Percentiles rank a stretch among this genome's conserved stretches.
Conservation (phyloP, 1,140 invertebrate species). For the Apocrypta bakeri region DNA sequence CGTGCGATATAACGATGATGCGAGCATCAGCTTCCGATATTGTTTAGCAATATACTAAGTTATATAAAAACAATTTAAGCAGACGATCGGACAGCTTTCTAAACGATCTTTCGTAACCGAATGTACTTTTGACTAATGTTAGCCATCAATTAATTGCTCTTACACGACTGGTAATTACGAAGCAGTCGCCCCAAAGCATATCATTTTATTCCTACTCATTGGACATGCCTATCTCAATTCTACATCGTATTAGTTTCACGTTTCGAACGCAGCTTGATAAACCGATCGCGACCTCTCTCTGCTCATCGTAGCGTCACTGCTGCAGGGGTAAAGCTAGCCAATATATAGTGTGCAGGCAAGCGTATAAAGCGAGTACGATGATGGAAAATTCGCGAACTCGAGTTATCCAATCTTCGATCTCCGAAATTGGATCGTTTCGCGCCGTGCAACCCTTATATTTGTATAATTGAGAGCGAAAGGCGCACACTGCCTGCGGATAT, state of each 20-base stretch:
- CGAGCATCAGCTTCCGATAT: no score
- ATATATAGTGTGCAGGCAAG: background rate
- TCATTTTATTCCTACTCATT: background rate
- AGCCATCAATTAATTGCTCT: background rate
- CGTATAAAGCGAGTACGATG: background rate
- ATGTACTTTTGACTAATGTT: background rate
- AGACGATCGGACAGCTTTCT: background rate
- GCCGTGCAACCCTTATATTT: conserved; percentile 36
- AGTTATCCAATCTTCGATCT: conserved; percentile 12
- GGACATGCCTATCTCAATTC: background rate
- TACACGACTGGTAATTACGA: background rate
- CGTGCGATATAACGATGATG: no score
- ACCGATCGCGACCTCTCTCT: background rate
- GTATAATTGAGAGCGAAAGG: conserved; percentile 13
- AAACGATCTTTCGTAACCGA: background rate
- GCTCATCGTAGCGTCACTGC: background rate
- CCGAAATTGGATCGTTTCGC: conserved; percentile 13
- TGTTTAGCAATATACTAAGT: no score
- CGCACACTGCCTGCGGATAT: conserved; percentile 7
- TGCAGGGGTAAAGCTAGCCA: background rate
- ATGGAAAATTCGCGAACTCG: background rate
- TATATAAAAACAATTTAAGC: no score
- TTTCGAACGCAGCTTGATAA: background rate
- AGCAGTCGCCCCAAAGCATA: background rate
- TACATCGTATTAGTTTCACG: background rate